Conservation (phyloP, 2,888 invertebrate genomes). For the Catotricha subobsoleta region DNA sequence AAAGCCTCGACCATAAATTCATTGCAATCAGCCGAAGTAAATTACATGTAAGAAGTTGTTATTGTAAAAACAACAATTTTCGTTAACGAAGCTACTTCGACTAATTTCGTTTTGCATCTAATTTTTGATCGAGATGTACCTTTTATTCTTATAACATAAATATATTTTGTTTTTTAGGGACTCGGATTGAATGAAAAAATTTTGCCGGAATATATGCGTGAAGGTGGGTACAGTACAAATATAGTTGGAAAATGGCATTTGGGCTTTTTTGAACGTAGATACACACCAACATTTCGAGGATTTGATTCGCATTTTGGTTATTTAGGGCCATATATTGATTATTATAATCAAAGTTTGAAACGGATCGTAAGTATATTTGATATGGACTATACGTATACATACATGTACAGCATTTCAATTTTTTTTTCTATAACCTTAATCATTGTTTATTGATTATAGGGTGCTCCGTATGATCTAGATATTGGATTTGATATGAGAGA, state of each 20-base stretch:
- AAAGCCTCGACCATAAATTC: too few relatives aligned
- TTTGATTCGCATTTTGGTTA: conserved; percentile 74
- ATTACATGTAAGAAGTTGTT: too few relatives aligned
- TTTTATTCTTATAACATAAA: too few relatives aligned
- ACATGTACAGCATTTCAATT: not conserved
- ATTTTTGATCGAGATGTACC: too few relatives aligned
- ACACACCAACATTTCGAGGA: conserved; percentile 52
- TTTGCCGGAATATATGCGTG: conserved; percentile 46
- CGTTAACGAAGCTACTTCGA: too few relatives aligned
- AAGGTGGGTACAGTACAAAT: conserved; percentile 63
- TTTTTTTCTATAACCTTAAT: conserved; percentile 1
- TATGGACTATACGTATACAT: not conserved
- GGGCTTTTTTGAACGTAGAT: conserved; percentile 45
- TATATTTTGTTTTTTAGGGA: too few relatives aligned
- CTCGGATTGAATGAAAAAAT: conserved; percentile 48
- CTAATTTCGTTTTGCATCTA: too few relatives aligned
- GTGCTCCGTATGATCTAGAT: too few relatives aligned
- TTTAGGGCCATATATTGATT: conserved; percentile 65
- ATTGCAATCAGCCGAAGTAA: too few relatives aligned
- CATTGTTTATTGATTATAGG: too few relatives aligned
- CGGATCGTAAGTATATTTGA: conserved; percentile 20
- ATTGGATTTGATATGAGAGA: conserved; percentile 34
- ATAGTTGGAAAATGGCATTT: conserved; percentile 86
- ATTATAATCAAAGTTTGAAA: conserved; percentile 44
- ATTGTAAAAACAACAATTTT: too few relatives aligned